Percentiles rank a stretch among this genome's conserved stretches.
phyloP scores from a whole-genome alignment of 2,797 vertebrate species.

The Ciconia nigra region DNA sequence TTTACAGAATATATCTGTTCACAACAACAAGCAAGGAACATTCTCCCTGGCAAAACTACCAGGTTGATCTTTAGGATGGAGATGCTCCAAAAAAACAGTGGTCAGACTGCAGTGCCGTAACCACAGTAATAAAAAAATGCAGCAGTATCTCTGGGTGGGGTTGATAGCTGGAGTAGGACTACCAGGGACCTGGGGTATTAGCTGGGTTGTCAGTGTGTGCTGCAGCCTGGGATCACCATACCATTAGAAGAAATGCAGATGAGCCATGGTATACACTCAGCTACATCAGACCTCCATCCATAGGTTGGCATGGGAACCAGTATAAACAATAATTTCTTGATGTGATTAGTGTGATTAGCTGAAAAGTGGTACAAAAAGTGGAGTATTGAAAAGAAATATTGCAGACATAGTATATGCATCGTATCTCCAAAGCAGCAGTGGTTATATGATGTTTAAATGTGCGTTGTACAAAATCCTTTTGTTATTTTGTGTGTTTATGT shows the following conservation, averaged over 20 bases:
- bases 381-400: neutral
- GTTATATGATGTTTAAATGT: neutral
- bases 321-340: neutral
- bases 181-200: neutral
- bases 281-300: neutral
- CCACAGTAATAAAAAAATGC: neutral
- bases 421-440: neutral
- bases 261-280: neutral
- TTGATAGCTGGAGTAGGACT: neutral
- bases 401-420: neutral
- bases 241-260: neutral
- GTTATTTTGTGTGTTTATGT: neutral
- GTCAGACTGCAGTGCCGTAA: neutral
- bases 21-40: neutral
- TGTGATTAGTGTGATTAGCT: neutral
- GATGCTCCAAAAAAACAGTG: neutral
- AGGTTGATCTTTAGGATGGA: constrained; percentile 12
- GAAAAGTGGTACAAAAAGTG: neutral
- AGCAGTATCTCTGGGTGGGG: neutral
- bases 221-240: neutral
- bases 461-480: neutral
- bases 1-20: neutral
- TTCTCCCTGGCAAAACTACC: neutral
- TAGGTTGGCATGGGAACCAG: neutral
- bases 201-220: neutral